Conservation (phyloP, 2,888 invertebrate genomes). For the Oligia fasciuncula region DNA sequence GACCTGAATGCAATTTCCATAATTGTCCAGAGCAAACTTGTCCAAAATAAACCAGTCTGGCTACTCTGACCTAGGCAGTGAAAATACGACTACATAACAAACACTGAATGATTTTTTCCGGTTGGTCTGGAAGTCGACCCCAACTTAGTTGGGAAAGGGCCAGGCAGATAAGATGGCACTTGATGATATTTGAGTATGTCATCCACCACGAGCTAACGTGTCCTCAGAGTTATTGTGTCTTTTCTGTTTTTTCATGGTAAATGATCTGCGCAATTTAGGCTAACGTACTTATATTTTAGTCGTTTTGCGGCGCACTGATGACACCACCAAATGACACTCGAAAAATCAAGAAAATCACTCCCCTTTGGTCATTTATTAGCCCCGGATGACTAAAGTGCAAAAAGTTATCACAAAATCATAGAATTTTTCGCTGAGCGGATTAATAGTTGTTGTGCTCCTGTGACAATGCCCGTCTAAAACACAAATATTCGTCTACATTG, state of each 20-base stretch:
- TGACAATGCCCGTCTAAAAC: neutral
- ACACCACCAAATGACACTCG: neutral
- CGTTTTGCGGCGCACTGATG: neutral
- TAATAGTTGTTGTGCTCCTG: neutral
- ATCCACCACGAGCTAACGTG: neutral
- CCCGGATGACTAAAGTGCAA: neutral
- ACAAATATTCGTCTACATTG: neutral
- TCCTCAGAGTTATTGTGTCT: neutral
- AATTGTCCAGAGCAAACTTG: neutral
- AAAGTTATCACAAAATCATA: neutral
- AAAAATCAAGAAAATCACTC: neutral
- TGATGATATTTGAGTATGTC: neutral
- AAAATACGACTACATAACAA: neutral
- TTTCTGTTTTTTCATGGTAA: neutral
- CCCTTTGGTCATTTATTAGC: neutral
- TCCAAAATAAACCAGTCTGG: neutral
- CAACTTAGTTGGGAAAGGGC: no score
- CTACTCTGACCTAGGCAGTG: neutral
- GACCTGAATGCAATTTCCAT: neutral
- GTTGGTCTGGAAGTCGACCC: neutral
- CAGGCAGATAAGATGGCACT: neutral
- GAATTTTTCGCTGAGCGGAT: neutral
- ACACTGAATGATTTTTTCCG: neutral
- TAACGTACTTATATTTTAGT: neutral
- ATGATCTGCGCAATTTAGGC: no score